These are phyloP conservation scores for Dasysyrphus tricinctus DNA, from an alignment of 2,888 invertebrate species.

Conservation along the genomic window DNA sequence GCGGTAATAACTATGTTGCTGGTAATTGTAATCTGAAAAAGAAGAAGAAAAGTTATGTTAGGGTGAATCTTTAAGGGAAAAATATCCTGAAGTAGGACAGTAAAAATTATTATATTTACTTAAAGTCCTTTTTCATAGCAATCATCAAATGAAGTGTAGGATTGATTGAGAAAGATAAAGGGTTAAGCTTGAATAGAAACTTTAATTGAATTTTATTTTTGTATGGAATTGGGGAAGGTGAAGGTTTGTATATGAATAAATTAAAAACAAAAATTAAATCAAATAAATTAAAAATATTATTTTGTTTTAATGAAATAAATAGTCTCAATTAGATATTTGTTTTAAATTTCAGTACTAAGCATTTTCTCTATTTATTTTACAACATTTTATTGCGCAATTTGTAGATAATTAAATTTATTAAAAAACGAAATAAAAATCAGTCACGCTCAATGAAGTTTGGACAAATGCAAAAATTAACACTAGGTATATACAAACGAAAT, in stretches of 20 bases:
- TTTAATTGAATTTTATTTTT: background rate
- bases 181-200: background rate
- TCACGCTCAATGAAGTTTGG: constrained; percentile 40
- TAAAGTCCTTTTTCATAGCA: constrained; percentile 60
- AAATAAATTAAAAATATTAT: background rate
- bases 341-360: background rate
- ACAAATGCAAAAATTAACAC: constrained; percentile 26
- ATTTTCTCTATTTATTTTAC: background rate
- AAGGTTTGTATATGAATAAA: background rate
- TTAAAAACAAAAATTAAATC: background rate
- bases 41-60: background rate
- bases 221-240: background rate
- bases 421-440: constrained; percentile 5
- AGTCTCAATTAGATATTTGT: background rate
- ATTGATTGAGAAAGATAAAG: background rate
- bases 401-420: background rate
- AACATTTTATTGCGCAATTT: background rate
- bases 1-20: constrained; percentile 69
- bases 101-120: constrained; percentile 55
- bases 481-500: constrained; percentile 33
- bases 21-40: constrained; percentile 67
- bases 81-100: background rate
- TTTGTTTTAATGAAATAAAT: too few relatives aligned
- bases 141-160: background rate
- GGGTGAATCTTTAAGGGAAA: background rate